Percentiles rank a stretch among this genome's conserved stretches.
These are phyloP conservation scores for Galerucella calmariensis DNA, from an alignment of 2,888 invertebrate genomes.

Conservation along the genomic window DNA sequence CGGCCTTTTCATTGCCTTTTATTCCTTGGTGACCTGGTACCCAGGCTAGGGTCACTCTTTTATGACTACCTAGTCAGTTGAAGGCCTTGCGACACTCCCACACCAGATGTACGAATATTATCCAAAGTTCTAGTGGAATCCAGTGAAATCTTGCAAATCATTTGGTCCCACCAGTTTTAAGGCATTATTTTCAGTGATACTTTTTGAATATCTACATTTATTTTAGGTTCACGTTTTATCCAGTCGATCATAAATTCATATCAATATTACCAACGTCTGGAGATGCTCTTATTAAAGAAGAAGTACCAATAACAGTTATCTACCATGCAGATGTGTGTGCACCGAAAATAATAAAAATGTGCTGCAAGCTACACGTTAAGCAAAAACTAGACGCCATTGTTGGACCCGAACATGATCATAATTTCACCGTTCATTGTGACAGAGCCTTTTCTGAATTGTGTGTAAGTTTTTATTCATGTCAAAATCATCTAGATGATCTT, in stretches of 20 bases:
- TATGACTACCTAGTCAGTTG: no score
- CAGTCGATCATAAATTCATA: conserved; percentile 1
- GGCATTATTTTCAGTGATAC: no score
- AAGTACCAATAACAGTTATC: conserved; percentile 39
- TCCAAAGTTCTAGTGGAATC: no score
- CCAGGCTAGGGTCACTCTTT: no score
- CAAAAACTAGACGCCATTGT: conserved; percentile 45
- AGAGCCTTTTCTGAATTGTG: conserved; percentile 51
- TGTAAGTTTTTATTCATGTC: conserved; percentile 44
- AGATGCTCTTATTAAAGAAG: neutral
- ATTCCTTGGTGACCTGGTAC: no score
- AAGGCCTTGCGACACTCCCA: no score
- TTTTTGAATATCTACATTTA: neutral
- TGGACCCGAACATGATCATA: conserved; percentile 46
- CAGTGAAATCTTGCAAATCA: no score
- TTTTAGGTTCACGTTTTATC: conserved; percentile 8
- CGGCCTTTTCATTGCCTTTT: no score
- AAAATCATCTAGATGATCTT: neutral
- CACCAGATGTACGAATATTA: no score
- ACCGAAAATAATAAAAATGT: conserved; percentile 39
- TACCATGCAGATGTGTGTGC: conserved; percentile 46
- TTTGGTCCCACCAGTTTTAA: no score
- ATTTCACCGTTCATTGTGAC: conserved; percentile 42
- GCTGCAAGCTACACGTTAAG: conserved; percentile 44
- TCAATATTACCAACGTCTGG: conserved; percentile 10